These are phyloP conservation scores for Liasis olivaceus DNA, from an alignment of 2,797 vertebrate genomes.

Conservation along the genomic window DNA sequence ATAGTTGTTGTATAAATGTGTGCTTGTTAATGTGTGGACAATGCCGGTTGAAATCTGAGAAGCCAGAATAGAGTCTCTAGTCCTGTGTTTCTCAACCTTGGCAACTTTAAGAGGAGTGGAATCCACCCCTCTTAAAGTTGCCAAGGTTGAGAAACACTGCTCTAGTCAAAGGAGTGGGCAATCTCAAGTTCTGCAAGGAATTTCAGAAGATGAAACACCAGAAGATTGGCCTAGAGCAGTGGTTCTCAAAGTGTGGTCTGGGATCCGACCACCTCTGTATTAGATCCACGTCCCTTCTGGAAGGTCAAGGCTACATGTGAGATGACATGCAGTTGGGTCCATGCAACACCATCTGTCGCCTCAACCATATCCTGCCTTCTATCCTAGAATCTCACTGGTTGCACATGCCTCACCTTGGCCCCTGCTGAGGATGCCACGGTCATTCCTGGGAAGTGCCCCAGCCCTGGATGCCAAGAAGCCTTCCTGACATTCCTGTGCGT, in stretches of 20 bases:
- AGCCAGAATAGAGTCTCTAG: not conserved
- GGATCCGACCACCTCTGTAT: not conserved
- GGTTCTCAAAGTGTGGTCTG: too few relatives aligned
- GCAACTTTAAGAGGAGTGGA: too few relatives aligned
- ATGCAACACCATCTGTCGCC: not conserved
- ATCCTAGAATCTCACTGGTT: slow-evolving; percentile 90
- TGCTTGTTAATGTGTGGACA: not conserved
- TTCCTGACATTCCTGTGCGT: slow-evolving; percentile 97
- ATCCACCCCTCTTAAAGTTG: too few relatives aligned
- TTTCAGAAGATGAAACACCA: not conserved
- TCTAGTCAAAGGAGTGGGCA: not conserved
- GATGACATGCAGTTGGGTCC: not conserved
- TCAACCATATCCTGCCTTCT: slow-evolving; percentile 25
- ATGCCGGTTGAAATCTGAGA: not conserved
- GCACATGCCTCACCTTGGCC: slow-evolving; percentile 82
- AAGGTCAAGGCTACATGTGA: not conserved
- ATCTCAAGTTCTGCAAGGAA: not conserved
- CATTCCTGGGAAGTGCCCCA: slow-evolving; percentile 90
- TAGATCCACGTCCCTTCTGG: not conserved
- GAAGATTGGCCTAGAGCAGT: not conserved
- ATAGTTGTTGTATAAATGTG: not conserved
- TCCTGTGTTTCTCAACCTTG: too few relatives aligned
- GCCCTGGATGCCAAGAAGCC: slow-evolving; percentile 88
- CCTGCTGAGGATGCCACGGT: slow-evolving; percentile 79
- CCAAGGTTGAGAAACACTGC: too few relatives aligned